Base-by-base conservation (phyloP, 2,888 invertebrate species). In the Dorcus hopei region DNA sequence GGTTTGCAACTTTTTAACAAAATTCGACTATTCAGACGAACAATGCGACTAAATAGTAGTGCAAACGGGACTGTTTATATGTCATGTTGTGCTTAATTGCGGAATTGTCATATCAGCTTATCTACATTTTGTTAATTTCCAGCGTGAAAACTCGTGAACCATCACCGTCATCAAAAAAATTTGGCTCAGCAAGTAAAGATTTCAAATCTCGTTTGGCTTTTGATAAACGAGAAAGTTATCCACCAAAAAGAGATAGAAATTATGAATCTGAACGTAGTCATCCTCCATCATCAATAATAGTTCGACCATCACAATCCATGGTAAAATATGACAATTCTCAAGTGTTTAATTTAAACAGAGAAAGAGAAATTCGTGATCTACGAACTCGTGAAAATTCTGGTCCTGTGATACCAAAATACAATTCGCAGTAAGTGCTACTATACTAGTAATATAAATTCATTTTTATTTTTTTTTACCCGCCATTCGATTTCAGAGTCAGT, bases 171-270 rank as follows among this genome's bases (percentile, higher is more conserved):
- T 67, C 65, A 14, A 71, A 71, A 58, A 71, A 69, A 55, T 70
- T 68, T 52, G 57, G 65, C 9, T 58, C 70, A 5, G 54, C 69
- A 43, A 58, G 52, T 26, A 74, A 74, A 58, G 72, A 73, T 19
- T 67, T 19, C 19, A 67, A 68, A 59, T 55, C 59, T 8, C 64
- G 72, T n/a, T 26, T 69, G 14, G 59, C 62, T 8, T 73, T 66
- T 58, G 73, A 74, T n/a, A 74, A 74, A 63, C 71, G 71, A 57
- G 72, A 72, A 49, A 49, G 60, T 26, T 69, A 72, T 59, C 61
- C 69, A 5, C 70, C 71, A 4, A 75, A 76, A 65, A 66, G 72
- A 23, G 69, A 70, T 9, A 67, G 71, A 38, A 71, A 73, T 56
- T 74, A 68, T 58, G 70, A 72, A 45, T 47, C 68, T 7, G 65